Evolutionary conservation across 2,113 vertebrate species (phyloP), one percentile per base, ranked within the genome.

Genomic region (Gavia stellata): DNA sequence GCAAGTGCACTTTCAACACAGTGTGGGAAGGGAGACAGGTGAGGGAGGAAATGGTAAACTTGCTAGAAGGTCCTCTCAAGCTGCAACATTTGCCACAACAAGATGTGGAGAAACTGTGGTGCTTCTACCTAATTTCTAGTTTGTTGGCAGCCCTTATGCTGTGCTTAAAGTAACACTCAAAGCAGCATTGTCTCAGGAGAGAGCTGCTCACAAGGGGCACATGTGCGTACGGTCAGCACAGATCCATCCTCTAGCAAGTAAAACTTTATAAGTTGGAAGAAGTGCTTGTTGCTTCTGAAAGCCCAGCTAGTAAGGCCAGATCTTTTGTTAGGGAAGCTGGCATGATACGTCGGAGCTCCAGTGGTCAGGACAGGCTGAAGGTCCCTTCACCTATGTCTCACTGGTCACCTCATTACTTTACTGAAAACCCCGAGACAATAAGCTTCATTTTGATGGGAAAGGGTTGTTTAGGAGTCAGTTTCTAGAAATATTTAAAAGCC

Each of bases 201-300:
- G 31, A 26, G 70, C 1, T 25, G 34, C 47, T 68, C 13, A 14
- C 0, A 7, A 36, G 31, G 14, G 7, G 12, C 14, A n/a, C 14
- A 6, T 0, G 0, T 14, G 29, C 0, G 1, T 16, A 17, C 17
- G 14, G 15, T 44, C 65, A 45, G 75, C 52, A 47, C 24, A 40
- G 45, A 72, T 34, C 56, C 20, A 19, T 62, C 63, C 63, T 53
- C 67, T 21, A 42, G 50, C 36, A 56, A 66, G 38, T 6, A n/a
- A 19, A 88, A 66, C 50, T 77, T 49, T 13, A 1, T 14, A 40
- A 47, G 28, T 18, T 56, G 61, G 28, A 81, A 80, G 62, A 34
- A 53, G 15, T 4, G 31, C 34, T 44, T 26, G 19, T 18, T 34
- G 61, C 56, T 71, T 47, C 52, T 34, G 24, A 50, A n/a, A 62